phyloP scores from a whole-genome alignment of 2,888 invertebrate genomes.

The Syrphus vitripennis region DNA sequence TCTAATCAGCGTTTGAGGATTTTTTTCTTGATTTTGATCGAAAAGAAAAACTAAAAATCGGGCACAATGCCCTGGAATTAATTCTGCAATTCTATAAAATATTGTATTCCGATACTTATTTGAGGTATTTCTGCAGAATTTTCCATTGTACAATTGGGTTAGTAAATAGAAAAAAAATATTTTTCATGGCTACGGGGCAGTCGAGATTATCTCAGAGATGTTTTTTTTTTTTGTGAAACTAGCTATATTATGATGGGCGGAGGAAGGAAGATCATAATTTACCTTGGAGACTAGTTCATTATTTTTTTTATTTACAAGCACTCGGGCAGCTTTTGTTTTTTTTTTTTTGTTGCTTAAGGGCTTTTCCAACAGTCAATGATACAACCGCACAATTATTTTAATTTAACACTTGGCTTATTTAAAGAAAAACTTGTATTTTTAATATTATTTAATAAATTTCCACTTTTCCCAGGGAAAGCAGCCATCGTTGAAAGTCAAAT shows the following conservation, averaged over 20 bases:
- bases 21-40: conserved; percentile 6
- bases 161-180: neutral
- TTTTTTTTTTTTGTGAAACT: conserved; percentile 6
- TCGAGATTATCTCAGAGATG: conserved; percentile 44
- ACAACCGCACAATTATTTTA: conserved; percentile 73
- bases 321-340: conserved; percentile 1
- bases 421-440: conserved; percentile 69
- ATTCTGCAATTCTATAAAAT: neutral
- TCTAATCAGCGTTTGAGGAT: conserved; percentile 32
- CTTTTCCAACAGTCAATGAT: neutral
- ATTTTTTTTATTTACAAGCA: conserved; percentile 31
- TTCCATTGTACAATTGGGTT: conserved; percentile 1
- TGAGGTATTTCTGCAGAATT: neutral
- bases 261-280: conserved; percentile 47
- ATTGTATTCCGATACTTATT: neutral
- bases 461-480: conserved; percentile 88
- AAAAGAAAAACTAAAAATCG: conserved; percentile 13
- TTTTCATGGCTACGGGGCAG: conserved; percentile 29
- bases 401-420: conserved; percentile 78
- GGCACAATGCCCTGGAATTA: neutral
- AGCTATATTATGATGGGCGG: neutral
- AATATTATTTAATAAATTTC: conserved; percentile 76
- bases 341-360: too few relatives aligned
- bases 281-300: conserved; percentile 62
- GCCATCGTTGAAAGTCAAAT: conserved; percentile 93